These are phyloP conservation scores for Siniperca undulata DNA, from an alignment of 2,797 vertebrate genomes.

Conservation along the genomic window DNA sequence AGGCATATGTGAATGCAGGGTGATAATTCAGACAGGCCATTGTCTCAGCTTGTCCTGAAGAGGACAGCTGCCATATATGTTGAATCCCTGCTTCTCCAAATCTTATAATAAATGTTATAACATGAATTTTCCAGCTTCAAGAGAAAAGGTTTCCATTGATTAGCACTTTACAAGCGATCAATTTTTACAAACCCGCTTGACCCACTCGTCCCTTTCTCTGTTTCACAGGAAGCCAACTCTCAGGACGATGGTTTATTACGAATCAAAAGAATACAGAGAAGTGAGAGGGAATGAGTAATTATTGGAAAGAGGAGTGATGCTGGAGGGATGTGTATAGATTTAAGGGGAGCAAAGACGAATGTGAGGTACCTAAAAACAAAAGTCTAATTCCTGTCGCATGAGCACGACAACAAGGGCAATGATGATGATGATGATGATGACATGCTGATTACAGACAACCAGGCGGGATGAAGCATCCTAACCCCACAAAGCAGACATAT, in stretches of 20 bases:
- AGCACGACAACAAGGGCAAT: conserved; percentile 5
- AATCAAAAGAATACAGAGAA: conserved; percentile 75
- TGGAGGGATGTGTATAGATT: conserved; percentile 37
- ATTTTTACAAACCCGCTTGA: conserved; percentile 86
- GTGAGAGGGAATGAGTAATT: conserved; percentile 73
- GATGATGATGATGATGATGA: conserved; percentile 29
- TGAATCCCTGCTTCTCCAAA: conserved; percentile 56
- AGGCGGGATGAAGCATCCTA: conserved; percentile 91
- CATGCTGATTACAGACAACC: conserved; percentile 69
- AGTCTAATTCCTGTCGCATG: conserved; percentile 16
- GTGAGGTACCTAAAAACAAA: conserved; percentile 24
- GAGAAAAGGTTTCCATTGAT: conserved; percentile 86
- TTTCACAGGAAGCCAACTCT: conserved; percentile 54
- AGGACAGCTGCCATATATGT: conserved; percentile 68
- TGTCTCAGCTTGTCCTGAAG: conserved; percentile 23
- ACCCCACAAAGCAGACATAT: conserved; percentile 90
- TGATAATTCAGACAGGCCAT: conserved; percentile 41
- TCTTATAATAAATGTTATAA: conserved; percentile 77
- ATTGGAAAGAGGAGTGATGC: conserved; percentile 79
- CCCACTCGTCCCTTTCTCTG: conserved; percentile 59
- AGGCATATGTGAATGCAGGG: conserved; percentile 7
- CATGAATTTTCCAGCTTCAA: conserved; percentile 77
- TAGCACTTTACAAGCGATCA: conserved; percentile 86
- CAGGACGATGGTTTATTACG: conserved; percentile 67
- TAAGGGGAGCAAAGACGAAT: conserved; percentile 29